These are phyloP conservation scores for Tipula vernalis DNA, from an alignment of 2,888 invertebrate genomes.

Conservation along the genomic window DNA sequence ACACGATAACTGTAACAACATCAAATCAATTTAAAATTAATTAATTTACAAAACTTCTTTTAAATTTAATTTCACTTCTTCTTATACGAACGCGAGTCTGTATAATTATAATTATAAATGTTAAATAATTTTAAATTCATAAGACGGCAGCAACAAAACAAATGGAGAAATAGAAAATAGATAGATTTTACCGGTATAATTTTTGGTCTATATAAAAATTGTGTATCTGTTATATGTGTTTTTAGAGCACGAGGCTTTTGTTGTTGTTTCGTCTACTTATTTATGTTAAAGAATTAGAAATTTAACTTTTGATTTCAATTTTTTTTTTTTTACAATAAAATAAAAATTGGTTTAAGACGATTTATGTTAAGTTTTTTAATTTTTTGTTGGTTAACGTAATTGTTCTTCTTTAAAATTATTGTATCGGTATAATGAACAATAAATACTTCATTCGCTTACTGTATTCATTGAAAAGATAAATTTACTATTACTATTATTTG, in stretches of 20 bases:
- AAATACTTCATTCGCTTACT: background rate
- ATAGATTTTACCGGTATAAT: background rate
- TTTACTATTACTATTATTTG: background rate
- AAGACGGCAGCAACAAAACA: background rate
- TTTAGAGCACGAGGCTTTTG: background rate
- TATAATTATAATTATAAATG: background rate
- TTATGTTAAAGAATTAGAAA: background rate
- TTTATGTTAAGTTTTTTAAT: background rate
- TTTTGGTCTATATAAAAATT: background rate
- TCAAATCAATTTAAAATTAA: background rate
- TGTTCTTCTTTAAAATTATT: background rate
- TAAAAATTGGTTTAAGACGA: background rate
- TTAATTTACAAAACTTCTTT: background rate
- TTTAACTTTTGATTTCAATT: background rate
- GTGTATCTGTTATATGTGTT: background rate
- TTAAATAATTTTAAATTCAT: background rate
- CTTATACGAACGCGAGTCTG: background rate
- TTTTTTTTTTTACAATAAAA: background rate
- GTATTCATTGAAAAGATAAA: background rate
- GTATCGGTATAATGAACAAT: background rate
- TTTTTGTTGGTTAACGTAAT: background rate
- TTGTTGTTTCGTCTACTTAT: background rate
- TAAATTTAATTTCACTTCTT: background rate
- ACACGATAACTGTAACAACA: constrained; percentile 5
- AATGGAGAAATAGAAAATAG: background rate